These are phyloP conservation scores for Planococcus citri DNA, from an alignment of 1,140 invertebrate species.

Conservation along the genomic window DNA sequence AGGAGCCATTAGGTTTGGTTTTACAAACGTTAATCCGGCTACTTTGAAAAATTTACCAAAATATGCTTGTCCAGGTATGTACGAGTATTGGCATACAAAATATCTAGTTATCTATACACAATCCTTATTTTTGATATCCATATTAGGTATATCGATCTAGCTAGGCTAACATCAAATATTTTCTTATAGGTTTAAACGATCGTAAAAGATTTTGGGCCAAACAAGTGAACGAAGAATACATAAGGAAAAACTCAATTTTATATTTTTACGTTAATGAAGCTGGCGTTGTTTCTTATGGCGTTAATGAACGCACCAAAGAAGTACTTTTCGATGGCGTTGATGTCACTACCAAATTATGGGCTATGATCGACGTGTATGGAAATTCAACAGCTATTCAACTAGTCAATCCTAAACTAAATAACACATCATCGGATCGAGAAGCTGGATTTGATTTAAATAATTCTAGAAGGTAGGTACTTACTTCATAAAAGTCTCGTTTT, in stretches of 20 bases:
- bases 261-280: conserved; percentile 81
- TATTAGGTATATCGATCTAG: not conserved
- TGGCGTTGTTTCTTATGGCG: conserved; percentile 87
- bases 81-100: not conserved
- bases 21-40: conserved; percentile 83
- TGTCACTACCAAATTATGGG: conserved; percentile 74
- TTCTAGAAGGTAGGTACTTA: too few relatives aligned
- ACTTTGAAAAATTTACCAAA: conserved; percentile 72
- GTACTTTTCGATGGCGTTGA: conserved; percentile 85
- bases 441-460: not conserved
- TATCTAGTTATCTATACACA: too few relatives aligned
- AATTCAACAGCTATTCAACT: conserved; percentile 91
- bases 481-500: too few relatives aligned
- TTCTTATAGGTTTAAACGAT: conserved; percentile 71
- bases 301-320: conserved; percentile 93
- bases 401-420: conserved; percentile 53
- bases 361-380: conserved; percentile 90
- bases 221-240: conserved; percentile 81
- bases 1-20: conserved; percentile 92
- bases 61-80: conserved; percentile 66
- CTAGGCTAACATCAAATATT: not conserved
- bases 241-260: conserved; percentile 71
- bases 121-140: too few relatives aligned
- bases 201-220: conserved; percentile 96
- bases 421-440: conserved; percentile 22